Evolutionary conservation across 2,797 vertebrate genomes (phyloP), one percentile per base, ranked within the genome.

Genomic region (Naso thynnoides): DNA sequence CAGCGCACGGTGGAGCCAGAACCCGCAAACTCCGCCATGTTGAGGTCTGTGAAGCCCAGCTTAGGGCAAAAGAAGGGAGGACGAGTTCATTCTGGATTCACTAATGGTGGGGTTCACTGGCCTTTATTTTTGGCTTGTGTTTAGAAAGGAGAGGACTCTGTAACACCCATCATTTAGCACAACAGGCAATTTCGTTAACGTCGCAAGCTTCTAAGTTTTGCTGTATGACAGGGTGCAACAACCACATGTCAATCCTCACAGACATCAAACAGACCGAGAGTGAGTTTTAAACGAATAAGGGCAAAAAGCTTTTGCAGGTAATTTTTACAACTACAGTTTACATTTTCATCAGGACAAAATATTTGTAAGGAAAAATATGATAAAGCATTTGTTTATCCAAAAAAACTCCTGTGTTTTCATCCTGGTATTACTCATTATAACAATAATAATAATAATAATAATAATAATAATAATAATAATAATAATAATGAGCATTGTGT

Each of bases 41-140:
- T 99, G 79, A 99, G 94, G 91, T 99, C 97, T 6, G 97, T 94
- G 84, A 99, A 99, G 86, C 98, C 98, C 93, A 99, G 94, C 97
- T 99, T 91, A 39, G 74, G 82, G 23, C 1, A 27, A 36, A n/a
- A 11, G 11, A 50, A 2, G 0, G 14, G 31, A 10, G 27, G 39
- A 58, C 2, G 0, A 54, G 48, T 83, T 81, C 49, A 83, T 31
- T 53, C 26, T 42, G 41, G 59, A 69, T 38, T 29, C 39, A 6
- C 60, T 63, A 24, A 77, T 52, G 54, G 29, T 56, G 31, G 58
- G 44, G 24, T 73, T 56, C 7, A 0, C 63, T 19, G 13, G 18
- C 8, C 2, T 68, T 65, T 78, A 76, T 61, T 81, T 76, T 23
- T 23, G 67, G 68, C 41, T 3, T 11, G 5, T 5, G 24, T 55